Base-by-base conservation (phyloP, 2,888 invertebrate species). In the Hypselothyrea guttata region DNA sequence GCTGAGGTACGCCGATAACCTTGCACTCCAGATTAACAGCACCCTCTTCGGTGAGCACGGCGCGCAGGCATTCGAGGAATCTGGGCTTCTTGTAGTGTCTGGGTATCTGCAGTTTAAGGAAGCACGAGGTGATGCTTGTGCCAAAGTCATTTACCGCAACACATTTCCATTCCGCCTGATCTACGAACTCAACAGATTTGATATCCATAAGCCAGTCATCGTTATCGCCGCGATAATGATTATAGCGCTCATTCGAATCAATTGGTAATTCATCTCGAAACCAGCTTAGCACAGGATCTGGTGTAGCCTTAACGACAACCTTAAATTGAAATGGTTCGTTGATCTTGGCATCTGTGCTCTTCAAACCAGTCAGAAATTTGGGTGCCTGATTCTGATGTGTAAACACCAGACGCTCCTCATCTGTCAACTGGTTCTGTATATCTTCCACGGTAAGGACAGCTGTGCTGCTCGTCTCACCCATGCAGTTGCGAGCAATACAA, bases 131-230 rank as follows among this genome's bases (percentile, higher is more conserved):
- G 4, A 96, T 93, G 74, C 96, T 96, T 83, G 96, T 96, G 0
- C 97, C 97, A 84, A 94, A 97, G 83, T 97, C 96, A 87, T 97
- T 97, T 56, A 94, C 93, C 5, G 96, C 96, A 2, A 97, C 94
- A 87, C 96, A 97, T 88, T 96, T 97, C 97, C 97, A 97, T 87
- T 97, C 96, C 0, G 96, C 96, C 90, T 96, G 96, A 87, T 97
- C 97, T 56, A 94, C 91, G 82, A 96, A 93, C 89, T 96, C 96
- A 0, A 96, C 91, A 58, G 92, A 92, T 51, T 92, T 92, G 33
- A 97, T 93, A 79, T 95, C 94, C 65, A 97, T 91, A 86, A 93
- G 93, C 88, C 94, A 95, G 11, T 92, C 91, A 13, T 96, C 96
- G 35, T 93, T 91, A 16, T 93, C 93, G 86, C 95, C 95, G 51